phyloP scores from a whole-genome alignment of 35 echinoderm and acorn worm genomes.

The Hemicentrotus pulcherrimus region DNA sequence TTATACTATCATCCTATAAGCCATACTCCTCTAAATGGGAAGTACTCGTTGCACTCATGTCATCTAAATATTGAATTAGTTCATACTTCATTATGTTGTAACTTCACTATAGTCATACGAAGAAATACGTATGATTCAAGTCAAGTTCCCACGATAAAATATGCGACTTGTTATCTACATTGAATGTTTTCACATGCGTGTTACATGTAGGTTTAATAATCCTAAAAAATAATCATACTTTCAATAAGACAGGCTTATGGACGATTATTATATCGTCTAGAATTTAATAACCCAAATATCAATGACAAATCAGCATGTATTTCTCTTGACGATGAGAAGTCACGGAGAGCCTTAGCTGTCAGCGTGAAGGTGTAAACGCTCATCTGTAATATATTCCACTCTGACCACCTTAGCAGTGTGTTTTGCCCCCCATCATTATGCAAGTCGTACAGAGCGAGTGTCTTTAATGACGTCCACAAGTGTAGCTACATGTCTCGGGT shows the following conservation, averaged over 20 bases:
- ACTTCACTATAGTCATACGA: no score
- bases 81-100: no score
- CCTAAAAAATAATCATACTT: no score
- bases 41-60: no score
- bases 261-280: no score
- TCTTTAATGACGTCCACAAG: conserved; percentile 11
- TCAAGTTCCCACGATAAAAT: not conserved
- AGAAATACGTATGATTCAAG: no score
- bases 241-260: no score
- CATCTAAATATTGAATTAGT: no score
- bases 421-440: conserved; percentile 1
- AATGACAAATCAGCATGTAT: not conserved
- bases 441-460: not conserved
- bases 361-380: not conserved
- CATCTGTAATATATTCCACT: not conserved
- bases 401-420: not conserved
- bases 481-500: not conserved
- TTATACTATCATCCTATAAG: not conserved
- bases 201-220: no score
- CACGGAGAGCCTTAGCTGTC: not conserved
- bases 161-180: not conserved
- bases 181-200: not conserved
- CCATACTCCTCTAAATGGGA: no score
- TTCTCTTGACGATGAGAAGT: not conserved
- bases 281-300: not conserved